Conservation (phyloP, 1,140 invertebrate species). For the Zaprionus ghesquierei region DNA sequence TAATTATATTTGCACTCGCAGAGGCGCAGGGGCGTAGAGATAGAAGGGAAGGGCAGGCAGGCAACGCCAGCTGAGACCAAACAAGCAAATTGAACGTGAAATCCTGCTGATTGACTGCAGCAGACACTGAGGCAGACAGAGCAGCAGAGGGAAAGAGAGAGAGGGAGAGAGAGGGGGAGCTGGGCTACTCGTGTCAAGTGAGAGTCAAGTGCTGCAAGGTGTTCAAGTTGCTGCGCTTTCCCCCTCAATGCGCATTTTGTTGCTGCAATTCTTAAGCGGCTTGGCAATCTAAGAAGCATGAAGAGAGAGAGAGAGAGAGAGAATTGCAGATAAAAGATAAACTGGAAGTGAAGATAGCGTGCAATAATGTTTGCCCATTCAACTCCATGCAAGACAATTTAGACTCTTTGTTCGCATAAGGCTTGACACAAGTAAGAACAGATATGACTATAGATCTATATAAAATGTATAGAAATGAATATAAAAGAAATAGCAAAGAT, state of each 20-base stretch:
- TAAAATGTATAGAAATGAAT: too few species aligned
- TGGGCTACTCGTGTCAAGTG: constrained; percentile 1
- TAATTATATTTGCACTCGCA: constrained; percentile 70
- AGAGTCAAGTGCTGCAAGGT: constrained; percentile 23
- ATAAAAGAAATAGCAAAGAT: too few species aligned
- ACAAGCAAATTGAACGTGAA: constrained; percentile 72
- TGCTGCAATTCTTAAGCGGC: constrained; percentile 16
- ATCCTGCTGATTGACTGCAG: constrained; percentile 55
- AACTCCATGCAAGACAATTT: too few species aligned
- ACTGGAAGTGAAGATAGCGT: not conserved
- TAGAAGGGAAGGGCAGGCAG: not conserved
- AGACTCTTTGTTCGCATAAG: too few species aligned
- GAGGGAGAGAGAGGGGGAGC: not conserved
- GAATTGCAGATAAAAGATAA: not conserved
- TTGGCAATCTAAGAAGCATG: not conserved
- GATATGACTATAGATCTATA: too few species aligned
- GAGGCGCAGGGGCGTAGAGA: constrained; percentile 8
- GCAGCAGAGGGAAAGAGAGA: not conserved
- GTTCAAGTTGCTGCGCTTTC: constrained; percentile 14
- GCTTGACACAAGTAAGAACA: too few species aligned
- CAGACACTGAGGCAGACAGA: not conserved
- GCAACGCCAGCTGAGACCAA: constrained; percentile 31
- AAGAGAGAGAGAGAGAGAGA: too few species aligned
- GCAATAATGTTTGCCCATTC: not conserved
- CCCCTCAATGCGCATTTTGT: constrained; percentile 20